Conservation (phyloP, 1,140 invertebrate genomes). For the Trichomalopsis sarcophagae region DNA sequence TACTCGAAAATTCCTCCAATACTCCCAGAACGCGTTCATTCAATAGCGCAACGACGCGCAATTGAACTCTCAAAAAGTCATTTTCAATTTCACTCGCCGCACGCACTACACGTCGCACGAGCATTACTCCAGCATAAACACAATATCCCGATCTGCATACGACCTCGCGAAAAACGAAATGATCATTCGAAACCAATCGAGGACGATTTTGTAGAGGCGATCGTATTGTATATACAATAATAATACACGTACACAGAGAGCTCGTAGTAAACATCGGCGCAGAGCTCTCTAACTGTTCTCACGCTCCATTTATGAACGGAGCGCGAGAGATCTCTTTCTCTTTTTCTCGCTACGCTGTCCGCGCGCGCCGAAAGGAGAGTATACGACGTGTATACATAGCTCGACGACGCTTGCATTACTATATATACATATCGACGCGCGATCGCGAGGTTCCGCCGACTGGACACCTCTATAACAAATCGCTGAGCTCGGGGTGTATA, state of each 20-base stretch:
- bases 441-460: background rate
- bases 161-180: background rate
- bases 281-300: conserved; percentile 49
- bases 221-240: background rate
- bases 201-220: background rate
- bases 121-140: background rate
- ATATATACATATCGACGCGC: background rate
- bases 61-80: background rate
- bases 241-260: background rate
- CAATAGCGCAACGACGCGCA: background rate
- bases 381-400: background rate
- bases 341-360: conserved; percentile 18
- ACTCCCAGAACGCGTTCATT: background rate
- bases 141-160: background rate
- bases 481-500: conserved; percentile 26
- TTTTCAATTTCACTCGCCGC: background rate
- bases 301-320: conserved; percentile 54
- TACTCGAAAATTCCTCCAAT: background rate
- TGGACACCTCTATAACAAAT: conserved; percentile 3
- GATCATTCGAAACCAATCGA: background rate
- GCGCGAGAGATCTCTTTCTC: conserved; percentile 45
- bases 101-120: background rate
- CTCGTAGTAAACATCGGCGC: conserved; percentile 22
- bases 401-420: background rate
- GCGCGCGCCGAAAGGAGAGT: background rate